Conservation (phyloP, 2,888 invertebrate genomes). For the Protonemura montana region DNA sequence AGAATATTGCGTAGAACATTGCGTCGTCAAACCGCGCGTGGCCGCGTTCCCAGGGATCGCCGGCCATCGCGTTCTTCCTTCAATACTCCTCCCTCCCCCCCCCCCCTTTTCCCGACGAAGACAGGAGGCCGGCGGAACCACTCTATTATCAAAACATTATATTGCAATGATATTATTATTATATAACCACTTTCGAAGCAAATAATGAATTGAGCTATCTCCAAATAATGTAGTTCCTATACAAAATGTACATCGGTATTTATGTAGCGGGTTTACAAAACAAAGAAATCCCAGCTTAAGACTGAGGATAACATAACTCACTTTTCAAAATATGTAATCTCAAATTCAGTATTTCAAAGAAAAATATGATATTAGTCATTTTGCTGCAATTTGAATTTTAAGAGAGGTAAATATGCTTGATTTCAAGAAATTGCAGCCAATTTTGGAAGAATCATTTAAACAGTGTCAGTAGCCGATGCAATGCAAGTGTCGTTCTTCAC, state of each 20-base stretch:
- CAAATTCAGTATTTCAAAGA: not conserved
- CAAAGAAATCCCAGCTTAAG: not conserved
- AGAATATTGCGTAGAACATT: not conserved
- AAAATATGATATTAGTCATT: not conserved
- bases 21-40: not conserved
- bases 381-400: not conserved
- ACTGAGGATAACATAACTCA: not conserved
- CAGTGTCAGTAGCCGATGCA: not conserved
- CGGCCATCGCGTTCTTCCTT: conserved; percentile 25
- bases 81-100: conserved; percentile 5
- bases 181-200: no score
- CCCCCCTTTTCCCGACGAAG: not conserved
- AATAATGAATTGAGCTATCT: no score
- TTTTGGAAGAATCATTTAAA: not conserved
- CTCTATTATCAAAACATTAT: no score
- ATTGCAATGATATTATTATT: no score
- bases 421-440: not conserved
- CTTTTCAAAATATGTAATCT: not conserved
- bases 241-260: not conserved
- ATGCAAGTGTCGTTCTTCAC: no score
- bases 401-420: not conserved
- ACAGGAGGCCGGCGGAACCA: conserved; percentile 9
- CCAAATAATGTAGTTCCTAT: not conserved
- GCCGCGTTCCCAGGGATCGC: not conserved
- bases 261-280: not conserved